phyloP scores from a whole-genome alignment of 2,797 vertebrate genomes.

The Oreortyx pictus region DNA sequence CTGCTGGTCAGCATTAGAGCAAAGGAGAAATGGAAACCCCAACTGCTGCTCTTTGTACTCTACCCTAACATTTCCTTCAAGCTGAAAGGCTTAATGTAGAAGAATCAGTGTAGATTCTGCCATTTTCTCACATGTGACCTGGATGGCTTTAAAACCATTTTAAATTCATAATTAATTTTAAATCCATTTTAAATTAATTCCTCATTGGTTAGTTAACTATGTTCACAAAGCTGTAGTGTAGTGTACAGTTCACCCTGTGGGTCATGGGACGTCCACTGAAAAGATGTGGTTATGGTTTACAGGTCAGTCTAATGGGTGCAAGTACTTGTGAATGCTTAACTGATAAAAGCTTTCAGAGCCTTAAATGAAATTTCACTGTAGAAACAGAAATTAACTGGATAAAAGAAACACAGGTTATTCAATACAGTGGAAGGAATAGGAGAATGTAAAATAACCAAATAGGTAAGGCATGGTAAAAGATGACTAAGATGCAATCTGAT shows the following conservation, averaged over 20 bases:
- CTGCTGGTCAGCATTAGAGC: background rate
- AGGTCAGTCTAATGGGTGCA: no score
- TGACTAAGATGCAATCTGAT: background rate
- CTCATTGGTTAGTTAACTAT: background rate
- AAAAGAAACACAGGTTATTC: background rate
- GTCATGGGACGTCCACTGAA: background rate
- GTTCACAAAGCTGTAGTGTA: background rate
- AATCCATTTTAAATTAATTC: no score
- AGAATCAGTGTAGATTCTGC: background rate
- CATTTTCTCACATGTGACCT: background rate
- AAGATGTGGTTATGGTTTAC: background rate
- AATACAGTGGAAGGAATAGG: background rate
- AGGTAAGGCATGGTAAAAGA: background rate
- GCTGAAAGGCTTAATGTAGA: background rate
- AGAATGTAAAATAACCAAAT: background rate
- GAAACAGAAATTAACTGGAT: background rate
- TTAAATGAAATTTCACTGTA: background rate
- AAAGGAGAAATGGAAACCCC: background rate
- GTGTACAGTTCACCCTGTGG: background rate
- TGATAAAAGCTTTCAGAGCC: background rate
- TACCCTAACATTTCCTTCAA: background rate
- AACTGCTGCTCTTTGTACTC: background rate
- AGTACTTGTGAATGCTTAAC: background rate
- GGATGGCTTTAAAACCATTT: background rate
- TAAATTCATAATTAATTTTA: no score